Base-by-base conservation (phyloP, 2,888 invertebrate genomes). In the Ectemnius cavifrons region DNA sequence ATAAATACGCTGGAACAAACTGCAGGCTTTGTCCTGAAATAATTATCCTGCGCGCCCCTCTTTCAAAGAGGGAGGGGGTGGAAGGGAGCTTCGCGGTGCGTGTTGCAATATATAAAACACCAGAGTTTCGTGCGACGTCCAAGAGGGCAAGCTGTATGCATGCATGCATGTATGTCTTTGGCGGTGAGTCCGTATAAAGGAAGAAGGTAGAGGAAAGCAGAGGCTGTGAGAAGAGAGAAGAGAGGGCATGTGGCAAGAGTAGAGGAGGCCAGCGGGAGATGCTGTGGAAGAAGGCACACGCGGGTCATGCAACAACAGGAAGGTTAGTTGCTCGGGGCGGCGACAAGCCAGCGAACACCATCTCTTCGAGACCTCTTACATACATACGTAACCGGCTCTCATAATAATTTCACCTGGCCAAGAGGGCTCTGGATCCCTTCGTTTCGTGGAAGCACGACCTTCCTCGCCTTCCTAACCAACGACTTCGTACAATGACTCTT, bases 291-390 rank as follows among this genome's bases (percentile, higher is more conserved):
- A 86, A 86, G 87, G 87, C 52, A 13, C 81, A 79, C 84, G 37
- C 37, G 81, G 89, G 88, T 88, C 89, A 89, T 88, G 87, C 87
- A 88, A 88, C 87, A 88, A 89, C 88, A 87, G 88, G 87, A 89
- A 89, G 89, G 88, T 89, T 88, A 89, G 86, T 89, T 86, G 89
- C 89, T 89, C 84, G 87, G 83, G 89, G 89, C 89, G 84, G 85
- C 88, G 87, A 87, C 87, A 89, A 88, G 87, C 85, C 85, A 85
- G 86, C 88, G 86, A 88, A 86, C 88, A 89, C 85, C 86, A 85
- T 82, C 87, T 85, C 79, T 80, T 81, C 79, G 72, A 73, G 77
- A 73, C 83, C 37, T 80, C 83, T 85, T 84, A 84, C 86, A 84
- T 84, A 84, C 86, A 84, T 86, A 85, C 84, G 84, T 85, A 86